Evolutionary conservation across 1,140 invertebrate species (phyloP).

Genomic region (Drosophila biarmipes): DNA sequence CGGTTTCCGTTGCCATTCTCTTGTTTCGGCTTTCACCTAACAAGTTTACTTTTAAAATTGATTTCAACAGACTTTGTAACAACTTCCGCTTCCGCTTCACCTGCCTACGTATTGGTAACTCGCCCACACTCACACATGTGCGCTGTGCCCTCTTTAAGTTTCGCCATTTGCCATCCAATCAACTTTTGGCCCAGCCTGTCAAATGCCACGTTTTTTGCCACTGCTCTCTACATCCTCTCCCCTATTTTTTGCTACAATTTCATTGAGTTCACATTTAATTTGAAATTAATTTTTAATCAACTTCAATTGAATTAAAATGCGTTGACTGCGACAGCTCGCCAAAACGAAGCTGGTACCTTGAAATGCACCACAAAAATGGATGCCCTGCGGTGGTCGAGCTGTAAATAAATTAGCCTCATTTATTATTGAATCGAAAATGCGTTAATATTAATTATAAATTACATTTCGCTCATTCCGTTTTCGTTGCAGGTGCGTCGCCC

Average conservation of each 20-base stretch:
- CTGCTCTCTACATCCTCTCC: too few relatives aligned
- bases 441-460: conserved; percentile 67
- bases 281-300: conserved; percentile 79
- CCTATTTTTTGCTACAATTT: conserved; percentile 52
- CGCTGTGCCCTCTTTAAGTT: conserved; percentile 47
- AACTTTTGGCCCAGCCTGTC: conserved; percentile 38
- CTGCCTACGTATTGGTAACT: conserved; percentile 55
- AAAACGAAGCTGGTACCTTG: conserved; percentile 17
- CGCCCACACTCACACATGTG: conserved; percentile 10
- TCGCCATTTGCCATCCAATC: conserved; percentile 59
- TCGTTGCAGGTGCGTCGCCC: conserved; percentile 49
- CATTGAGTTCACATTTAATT: conserved; percentile 77
- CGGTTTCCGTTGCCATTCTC: conserved; percentile 21
- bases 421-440: conserved; percentile 68
- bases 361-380: conserved; percentile 1
- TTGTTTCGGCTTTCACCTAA: conserved; percentile 48
- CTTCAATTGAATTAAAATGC: conserved; percentile 75
- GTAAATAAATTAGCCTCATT: conserved; percentile 75
- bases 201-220: conserved; percentile 23
- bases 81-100: conserved; percentile 75
- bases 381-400: conserved; percentile 23
- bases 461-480: conserved; percentile 30
- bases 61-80: conserved; percentile 78
- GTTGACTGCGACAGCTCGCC: conserved; percentile 29
- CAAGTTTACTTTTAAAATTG: conserved; percentile 80